Evolutionary conservation across 1,140 invertebrate genomes (phyloP).

Genomic region (Atta texana): DNA sequence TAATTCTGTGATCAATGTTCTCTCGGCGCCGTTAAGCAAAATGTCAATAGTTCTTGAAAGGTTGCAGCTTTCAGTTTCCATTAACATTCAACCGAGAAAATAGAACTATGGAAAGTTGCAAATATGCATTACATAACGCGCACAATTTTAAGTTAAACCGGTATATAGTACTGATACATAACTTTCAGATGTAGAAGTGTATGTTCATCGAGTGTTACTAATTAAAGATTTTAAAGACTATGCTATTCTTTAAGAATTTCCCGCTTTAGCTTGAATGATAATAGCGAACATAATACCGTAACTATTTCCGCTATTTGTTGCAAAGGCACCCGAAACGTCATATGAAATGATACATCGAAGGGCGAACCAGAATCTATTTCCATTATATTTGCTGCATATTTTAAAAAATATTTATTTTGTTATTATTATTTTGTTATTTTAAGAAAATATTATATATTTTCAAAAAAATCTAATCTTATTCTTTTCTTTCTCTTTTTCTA

Average conservation of each 20-base stretch:
- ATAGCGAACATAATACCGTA: not conserved
- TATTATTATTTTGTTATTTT: too few relatives aligned
- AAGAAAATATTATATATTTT: not conserved
- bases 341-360: constrained; percentile 57
- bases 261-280: not conserved
- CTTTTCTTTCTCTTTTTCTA: constrained; percentile 83
- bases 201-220: not conserved
- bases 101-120: constrained; percentile 14
- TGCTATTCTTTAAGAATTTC: constrained; percentile 1
- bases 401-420: too few relatives aligned
- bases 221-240: constrained; percentile 2
- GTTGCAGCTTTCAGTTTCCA: constrained; percentile 46
- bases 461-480: not conserved
- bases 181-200: constrained; percentile 1
- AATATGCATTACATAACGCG: constrained; percentile 20
- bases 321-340: not conserved
- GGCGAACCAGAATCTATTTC: constrained; percentile 63
- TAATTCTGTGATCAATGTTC: constrained; percentile 18
- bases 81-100: constrained; percentile 44
- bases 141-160: constrained; percentile 17
- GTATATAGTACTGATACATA: not conserved
- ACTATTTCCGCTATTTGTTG: not conserved
- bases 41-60: constrained; percentile 60
- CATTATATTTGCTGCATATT: too few relatives aligned
- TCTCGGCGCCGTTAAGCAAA: constrained; percentile 13